Evolutionary conservation across 64 coral and sea anemone genomes (phyloP), one percentile per base, ranked within the genome.

Genomic region (Porites lutea): DNA sequence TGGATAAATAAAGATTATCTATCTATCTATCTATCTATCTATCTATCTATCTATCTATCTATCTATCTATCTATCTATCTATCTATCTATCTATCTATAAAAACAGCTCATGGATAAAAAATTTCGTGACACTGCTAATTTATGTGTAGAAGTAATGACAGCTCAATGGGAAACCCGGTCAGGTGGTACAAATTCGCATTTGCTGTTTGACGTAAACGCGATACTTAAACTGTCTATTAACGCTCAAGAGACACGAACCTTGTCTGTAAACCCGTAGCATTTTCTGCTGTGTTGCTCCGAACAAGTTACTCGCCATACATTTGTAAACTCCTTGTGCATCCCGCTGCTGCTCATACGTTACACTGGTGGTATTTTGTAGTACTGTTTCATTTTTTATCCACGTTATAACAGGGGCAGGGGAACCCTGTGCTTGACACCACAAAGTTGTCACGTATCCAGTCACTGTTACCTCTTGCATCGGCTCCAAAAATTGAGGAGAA

Each of bases 341-440:
- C 5, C 27, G 5, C 75, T 1, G 4, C 3, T 18, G 2, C 8
- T 0, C 21, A 10, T 78, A 78, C 20, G 16, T 10, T 3, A 57
- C 75, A 55, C 75, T 78, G 2, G 75, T 78, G 10, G 18, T 78
- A 37, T 78, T 78, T 23, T 78, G 75, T 57, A 78, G 49, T 8
- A 78, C 5, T 52, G 12, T 20, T 55, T n/a, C 19, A 55, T 27
- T 23, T 55, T 78, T 78, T 1, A 10, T 55, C 75, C 75, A 78
- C 75, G 75, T 78, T 4, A 78, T 78, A 55, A 21, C 52, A 11
- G 75, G 75, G 9, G 75, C 75, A 23, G 75, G 75, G 9, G 51
- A 6, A 13, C 51, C 19, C n/a, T 55, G 7, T 19, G 75, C 52
- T 78, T 78, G 75, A n/a, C 75, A 78, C n/a, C 51, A 23, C 52